Percentiles rank a stretch among this genome's conserved stretches.
Conservation (phyloP, 2,113 vertebrate genomes). For the Trogon melanurus region DNA sequence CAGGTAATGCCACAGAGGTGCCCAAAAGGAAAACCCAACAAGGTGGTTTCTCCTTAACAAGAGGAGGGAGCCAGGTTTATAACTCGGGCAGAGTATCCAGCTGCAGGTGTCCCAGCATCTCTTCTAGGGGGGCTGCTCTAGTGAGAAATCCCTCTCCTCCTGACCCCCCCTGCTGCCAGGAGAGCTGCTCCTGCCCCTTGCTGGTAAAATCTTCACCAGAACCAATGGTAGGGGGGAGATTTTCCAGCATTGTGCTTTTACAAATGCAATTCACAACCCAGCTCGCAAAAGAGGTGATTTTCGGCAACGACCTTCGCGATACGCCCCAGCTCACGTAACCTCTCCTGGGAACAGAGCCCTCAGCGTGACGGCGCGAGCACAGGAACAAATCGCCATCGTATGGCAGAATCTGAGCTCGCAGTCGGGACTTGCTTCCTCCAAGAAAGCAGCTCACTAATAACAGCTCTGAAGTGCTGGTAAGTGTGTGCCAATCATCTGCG, state of each 20-base stretch:
- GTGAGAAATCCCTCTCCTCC: not conserved
- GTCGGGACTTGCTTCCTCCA: not conserved
- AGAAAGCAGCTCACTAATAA: not conserved
- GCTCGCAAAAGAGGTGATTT: not conserved
- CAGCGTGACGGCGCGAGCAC: rapidly evolving
- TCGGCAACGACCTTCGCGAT: not conserved
- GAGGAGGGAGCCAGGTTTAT: not conserved
- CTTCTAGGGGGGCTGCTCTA: rapidly evolving
- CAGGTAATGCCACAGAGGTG: not conserved
- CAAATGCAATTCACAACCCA: not conserved
- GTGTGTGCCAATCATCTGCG: not conserved
- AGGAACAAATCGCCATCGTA: rapidly evolving
- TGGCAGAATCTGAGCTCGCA: rapidly evolving
- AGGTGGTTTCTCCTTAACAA: not conserved
- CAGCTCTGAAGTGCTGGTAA: not conserved
- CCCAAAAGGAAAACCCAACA: not conserved
- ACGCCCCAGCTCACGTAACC: not conserved
- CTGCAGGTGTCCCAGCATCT: not conserved
- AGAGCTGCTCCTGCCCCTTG: not conserved
- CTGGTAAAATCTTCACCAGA: not conserved
- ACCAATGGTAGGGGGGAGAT: rapidly evolving
- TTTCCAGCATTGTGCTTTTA: not conserved
- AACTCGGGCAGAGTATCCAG: rapidly evolving
- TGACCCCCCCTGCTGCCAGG: rapidly evolving
- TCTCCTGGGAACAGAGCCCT: not conserved